phyloP scores from a whole-genome alignment of 2,797 vertebrate species.

The Tokudaia muenninki region DNA sequence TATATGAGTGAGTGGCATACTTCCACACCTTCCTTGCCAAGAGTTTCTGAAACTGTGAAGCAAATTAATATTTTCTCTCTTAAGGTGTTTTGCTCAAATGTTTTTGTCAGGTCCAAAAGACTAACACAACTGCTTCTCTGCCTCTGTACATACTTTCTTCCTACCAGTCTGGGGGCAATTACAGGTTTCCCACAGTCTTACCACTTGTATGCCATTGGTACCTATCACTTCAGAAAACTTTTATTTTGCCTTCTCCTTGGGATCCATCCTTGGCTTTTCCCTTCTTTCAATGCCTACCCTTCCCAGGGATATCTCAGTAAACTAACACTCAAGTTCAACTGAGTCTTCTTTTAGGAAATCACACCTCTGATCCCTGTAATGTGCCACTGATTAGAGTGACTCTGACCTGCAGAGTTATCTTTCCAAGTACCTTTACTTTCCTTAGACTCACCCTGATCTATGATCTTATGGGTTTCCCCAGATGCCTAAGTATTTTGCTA shows the following conservation, averaged over 20 bases:
- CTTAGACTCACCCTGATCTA: rapidly evolving
- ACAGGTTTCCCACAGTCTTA: not conserved
- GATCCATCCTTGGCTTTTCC: not conserved
- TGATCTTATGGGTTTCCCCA: not conserved
- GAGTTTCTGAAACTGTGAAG: not conserved
- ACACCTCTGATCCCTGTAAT: not conserved
- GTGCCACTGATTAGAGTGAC: not conserved
- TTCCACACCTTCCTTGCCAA: not conserved
- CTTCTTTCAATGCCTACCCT: not conserved
- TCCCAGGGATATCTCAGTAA: not conserved
- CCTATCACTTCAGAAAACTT: not conserved
- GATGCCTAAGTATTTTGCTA: not conserved
- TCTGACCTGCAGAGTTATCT: not conserved
- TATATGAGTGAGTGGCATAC: not conserved
- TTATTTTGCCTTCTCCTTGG: not conserved
- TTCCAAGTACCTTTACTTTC: constrained; percentile 72
- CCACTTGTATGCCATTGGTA: not conserved
- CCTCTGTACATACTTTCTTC: not conserved
- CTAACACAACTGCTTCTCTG: not conserved
- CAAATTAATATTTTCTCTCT: not conserved
- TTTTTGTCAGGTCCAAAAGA: not conserved
- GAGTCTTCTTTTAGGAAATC: not conserved
- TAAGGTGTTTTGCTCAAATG: not conserved
- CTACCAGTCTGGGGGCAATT: not conserved
- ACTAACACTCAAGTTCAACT: not conserved